phyloP scores from a whole-genome alignment of 2,113 vertebrate species.

The Misgurnus anguillicaudatus region DNA sequence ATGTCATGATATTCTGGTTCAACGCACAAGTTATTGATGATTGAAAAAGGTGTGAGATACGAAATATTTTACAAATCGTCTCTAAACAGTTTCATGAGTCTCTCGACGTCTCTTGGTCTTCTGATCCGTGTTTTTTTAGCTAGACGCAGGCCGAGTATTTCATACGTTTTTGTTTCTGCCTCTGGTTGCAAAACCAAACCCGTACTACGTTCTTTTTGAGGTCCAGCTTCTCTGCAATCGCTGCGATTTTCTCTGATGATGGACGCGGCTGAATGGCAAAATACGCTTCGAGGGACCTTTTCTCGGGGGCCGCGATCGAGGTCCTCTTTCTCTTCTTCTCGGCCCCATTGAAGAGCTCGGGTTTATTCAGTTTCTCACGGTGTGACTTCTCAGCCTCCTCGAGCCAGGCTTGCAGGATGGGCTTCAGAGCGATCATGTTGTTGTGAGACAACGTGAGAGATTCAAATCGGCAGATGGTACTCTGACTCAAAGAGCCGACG shows the following conservation, averaged over 20 bases:
- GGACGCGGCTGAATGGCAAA: conserved; percentile 96
- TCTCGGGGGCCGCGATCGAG: conserved; percentile 95
- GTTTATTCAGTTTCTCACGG: conserved; percentile 96
- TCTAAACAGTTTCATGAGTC: conserved; percentile 71
- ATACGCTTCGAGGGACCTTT: conserved; percentile 95
- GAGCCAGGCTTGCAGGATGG: conserved; percentile 97
- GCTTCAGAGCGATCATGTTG: conserved; percentile 98
- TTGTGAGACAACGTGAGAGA: conserved; percentile 98
- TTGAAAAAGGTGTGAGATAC: conserved; percentile 72
- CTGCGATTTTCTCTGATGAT: conserved; percentile 97
- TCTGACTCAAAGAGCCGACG: conserved; percentile 97
- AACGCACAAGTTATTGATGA: conserved; percentile 75
- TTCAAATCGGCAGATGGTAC: conserved; percentile 98
- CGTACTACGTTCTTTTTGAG: conserved; percentile 99
- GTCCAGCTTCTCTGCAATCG: conserved; percentile 96
- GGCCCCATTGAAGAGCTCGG: conserved; percentile 94
- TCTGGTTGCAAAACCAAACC: conserved; percentile 99
- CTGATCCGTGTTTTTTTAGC: conserved; percentile 38
- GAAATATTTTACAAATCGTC: conserved; percentile 80
- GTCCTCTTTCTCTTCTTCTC: conserved; percentile 98
- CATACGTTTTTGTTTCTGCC: conserved; percentile 99
- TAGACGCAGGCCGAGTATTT: conserved; percentile 97
- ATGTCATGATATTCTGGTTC: conserved; percentile 68
- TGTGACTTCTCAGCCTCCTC: conserved; percentile 97
- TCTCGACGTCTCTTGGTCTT: conserved; percentile 57